Conservation (phyloP, 1,140 invertebrate species). For the Scaptomyza pallida region DNA sequence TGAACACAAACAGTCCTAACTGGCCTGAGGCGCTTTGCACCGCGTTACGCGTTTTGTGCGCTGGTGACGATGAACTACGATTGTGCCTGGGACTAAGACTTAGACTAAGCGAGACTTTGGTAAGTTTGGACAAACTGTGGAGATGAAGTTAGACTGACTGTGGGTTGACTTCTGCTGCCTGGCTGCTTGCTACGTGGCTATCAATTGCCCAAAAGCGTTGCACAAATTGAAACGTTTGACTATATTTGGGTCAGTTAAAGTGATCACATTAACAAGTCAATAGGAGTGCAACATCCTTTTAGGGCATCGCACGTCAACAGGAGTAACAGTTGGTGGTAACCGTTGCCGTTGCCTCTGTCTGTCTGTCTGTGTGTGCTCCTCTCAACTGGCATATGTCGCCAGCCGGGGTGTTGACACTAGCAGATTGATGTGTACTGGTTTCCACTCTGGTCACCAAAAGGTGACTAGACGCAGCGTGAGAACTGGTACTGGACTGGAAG, state of each 20-base stretch:
- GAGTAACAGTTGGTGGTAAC: conserved; percentile 60
- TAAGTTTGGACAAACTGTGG: conserved; percentile 6
- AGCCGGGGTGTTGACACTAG: conserved; percentile 64
- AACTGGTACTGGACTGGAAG: conserved; percentile 53
- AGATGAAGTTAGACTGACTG: conserved; percentile 17
- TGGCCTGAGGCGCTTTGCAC: conserved; percentile 57
- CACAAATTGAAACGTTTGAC: conserved; percentile 83
- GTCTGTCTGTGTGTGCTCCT: conserved; percentile 24
- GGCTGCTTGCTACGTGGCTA: conserved; percentile 48
- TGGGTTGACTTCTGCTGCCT: conserved; percentile 46
- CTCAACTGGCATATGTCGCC: conserved; percentile 36
- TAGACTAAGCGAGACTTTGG: not conserved
- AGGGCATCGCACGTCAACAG: conserved; percentile 76
- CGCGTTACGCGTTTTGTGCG: conserved; percentile 68
- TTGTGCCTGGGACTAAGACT: conserved; percentile 18
- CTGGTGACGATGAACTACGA: conserved; percentile 76
- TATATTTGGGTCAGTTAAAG: conserved; percentile 83
- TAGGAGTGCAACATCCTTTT: conserved; percentile 80
- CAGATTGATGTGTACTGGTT: conserved; percentile 79
- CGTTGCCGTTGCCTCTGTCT: conserved; percentile 25
- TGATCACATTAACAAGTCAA: conserved; percentile 83
- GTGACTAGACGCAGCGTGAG: conserved; percentile 67
- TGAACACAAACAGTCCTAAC: conserved; percentile 38
- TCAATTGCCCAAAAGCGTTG: conserved; percentile 81
- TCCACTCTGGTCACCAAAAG: conserved; percentile 55